A percentile compares a stretch with the other conserved stretches of the same genome.
Conservation (phyloP, 2,113 vertebrate genomes). For the Pseudolaguvia tuberculata region DNA sequence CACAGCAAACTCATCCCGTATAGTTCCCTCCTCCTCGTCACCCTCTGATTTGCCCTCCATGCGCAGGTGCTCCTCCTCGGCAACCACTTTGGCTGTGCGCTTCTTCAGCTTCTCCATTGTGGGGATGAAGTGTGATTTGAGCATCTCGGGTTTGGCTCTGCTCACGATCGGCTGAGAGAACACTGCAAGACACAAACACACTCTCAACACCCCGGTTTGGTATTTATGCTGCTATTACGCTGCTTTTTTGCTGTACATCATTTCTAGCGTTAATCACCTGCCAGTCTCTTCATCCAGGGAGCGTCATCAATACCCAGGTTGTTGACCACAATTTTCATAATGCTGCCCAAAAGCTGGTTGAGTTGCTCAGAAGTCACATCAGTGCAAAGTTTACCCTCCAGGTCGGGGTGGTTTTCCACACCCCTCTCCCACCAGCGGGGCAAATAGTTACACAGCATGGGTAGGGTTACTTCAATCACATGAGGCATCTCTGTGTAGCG, state of each 20-base stretch:
- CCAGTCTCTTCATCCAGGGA: constrained; percentile 93
- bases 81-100: constrained; percentile 85
- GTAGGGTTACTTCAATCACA: constrained; percentile 89
- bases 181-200: constrained; percentile 62
- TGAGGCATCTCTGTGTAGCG: constrained; percentile 96
- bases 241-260: background rate
- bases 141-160: constrained; percentile 83
- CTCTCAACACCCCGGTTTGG: background rate
- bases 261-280: constrained; percentile 63
- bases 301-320: constrained; percentile 95
- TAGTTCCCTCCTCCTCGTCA: constrained; percentile 80
- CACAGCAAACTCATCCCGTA: constrained; percentile 89
- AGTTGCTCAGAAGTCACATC: constrained; percentile 84
- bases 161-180: constrained; percentile 95
- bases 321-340: constrained; percentile 91
- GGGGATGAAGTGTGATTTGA: constrained; percentile 89
- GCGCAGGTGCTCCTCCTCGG: constrained; percentile 87
- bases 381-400: constrained; percentile 75
- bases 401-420: constrained; percentile 69
- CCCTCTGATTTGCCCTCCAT: constrained; percentile 84
- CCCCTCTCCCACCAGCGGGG: constrained; percentile 94
- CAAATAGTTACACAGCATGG: constrained; percentile 93
- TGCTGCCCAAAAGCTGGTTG: constrained; percentile 89
- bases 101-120: constrained; percentile 91
- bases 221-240: background rate